Percentiles rank a stretch among this genome's conserved stretches.
Conservation (phyloP, 2,797 vertebrate genomes). For the Delichon dasypus region DNA sequence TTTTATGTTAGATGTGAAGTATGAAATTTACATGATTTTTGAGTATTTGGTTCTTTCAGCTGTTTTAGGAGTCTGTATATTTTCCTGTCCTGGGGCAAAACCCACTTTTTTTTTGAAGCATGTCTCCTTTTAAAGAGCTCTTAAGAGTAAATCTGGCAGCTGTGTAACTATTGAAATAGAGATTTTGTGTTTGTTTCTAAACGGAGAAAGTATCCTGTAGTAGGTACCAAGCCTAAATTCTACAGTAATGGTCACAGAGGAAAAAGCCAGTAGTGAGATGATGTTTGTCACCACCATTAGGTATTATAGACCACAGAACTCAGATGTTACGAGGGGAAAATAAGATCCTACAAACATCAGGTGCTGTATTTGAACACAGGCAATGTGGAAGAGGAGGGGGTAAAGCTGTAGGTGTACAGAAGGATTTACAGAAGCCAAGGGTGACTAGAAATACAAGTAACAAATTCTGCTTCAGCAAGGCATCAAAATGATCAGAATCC, state of each 20-base stretch:
- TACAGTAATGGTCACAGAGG: background rate
- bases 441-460: background rate
- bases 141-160: background rate
- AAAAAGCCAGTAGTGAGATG: background rate
- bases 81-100: background rate
- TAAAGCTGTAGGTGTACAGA: background rate
- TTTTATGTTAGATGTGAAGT: background rate
- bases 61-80: background rate
- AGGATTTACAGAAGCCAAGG: background rate
- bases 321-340: background rate
- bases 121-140: background rate
- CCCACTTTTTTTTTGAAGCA: background rate
- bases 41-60: background rate
- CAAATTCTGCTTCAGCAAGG: background rate
- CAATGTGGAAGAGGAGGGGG: background rate
- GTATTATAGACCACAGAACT: background rate
- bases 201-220: background rate
- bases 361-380: background rate
- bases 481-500: background rate
- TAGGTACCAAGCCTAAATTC: background rate
- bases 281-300: background rate
- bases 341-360: background rate
- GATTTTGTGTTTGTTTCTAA: background rate
- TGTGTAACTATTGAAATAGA: background rate
- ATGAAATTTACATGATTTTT: background rate